Evolutionary conservation across 2,888 invertebrate genomes (phyloP), one percentile per base, ranked within the genome.

Genomic region (Platycheirus rosarum): DNA sequence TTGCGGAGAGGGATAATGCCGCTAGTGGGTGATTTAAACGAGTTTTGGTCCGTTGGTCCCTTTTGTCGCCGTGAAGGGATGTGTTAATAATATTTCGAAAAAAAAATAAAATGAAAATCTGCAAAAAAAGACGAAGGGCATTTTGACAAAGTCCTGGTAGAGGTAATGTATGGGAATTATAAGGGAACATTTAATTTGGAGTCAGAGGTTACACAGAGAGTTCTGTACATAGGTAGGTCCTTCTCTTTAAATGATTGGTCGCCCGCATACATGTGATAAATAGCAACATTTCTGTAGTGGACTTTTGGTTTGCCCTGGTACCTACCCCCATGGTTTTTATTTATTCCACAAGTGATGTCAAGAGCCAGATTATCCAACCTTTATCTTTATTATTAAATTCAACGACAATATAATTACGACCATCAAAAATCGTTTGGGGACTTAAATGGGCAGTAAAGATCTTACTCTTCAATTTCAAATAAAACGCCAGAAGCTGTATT

Each of bases 1-100:
- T 80, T 80, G n/a, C 3, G 70, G 70, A 80, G 53, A 60, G 65
- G 35, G 53, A 46, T 32, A 62, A 62, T 48, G 26, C 9, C 29
- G 26, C n/a, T 13, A n/a, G n/a, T 42, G 9, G 55, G 13, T 18
- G n/a, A 48, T 65, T 29, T 16, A 66, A 71, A 51, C 44, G 71
- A 63, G 71, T 51, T 55, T 46, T 37, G 29, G 18, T 14, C 46
- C 57, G 53, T 66, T 68, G 74, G 78, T 55, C 63, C 57, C 57
- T 32, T 71, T 80, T 80, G 80, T 66, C 76, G 60, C 70, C 70
- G 75, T 66, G 48, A 76, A 76, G 66, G 76, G 80, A 80, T 80
- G 80, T 80, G 76, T 80, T 71, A 70, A 76, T 76, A 80, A 80
- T 75, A 20, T 13, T 55, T 35, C 5, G 29, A 48, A 40, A 70